These are phyloP conservation scores for Prunella fulvescens DNA, from an alignment of 2,113 vertebrate genomes.

Conservation along the genomic window DNA sequence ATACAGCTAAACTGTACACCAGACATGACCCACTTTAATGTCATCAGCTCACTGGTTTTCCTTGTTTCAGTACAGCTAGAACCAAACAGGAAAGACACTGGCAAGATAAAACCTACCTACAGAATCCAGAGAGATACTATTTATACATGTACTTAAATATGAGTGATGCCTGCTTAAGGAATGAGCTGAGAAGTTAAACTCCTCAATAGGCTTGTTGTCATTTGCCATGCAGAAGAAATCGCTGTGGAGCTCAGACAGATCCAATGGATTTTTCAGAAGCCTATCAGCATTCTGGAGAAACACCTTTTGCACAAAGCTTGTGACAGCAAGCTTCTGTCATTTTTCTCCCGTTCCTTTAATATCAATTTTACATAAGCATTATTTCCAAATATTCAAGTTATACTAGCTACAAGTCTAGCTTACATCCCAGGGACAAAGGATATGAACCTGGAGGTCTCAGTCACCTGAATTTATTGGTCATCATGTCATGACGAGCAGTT, in stretches of 20 bases:
- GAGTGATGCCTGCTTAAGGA: not conserved
- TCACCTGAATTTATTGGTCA: not conserved
- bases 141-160: not conserved
- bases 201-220: not conserved
- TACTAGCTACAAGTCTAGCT: not conserved
- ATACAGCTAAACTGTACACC: not conserved
- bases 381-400: not conserved
- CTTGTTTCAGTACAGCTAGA: not conserved
- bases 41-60: not conserved
- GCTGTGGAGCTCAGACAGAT: not conserved
- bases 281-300: not conserved
- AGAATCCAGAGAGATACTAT: not conserved
- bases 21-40: not conserved
- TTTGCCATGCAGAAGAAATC: not conserved
- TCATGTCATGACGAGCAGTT: not conserved
- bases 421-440: not conserved
- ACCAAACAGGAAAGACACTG: not conserved
- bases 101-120: not conserved
- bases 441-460: not conserved
- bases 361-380: not conserved
- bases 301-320: not conserved
- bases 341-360: not conserved
- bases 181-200: slow-evolving; percentile 36
- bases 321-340: not conserved
- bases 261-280: not conserved